These are phyloP conservation scores for Catamblyrhynchus diadema DNA, from an alignment of 2,797 vertebrate genomes.

Conservation along the genomic window DNA sequence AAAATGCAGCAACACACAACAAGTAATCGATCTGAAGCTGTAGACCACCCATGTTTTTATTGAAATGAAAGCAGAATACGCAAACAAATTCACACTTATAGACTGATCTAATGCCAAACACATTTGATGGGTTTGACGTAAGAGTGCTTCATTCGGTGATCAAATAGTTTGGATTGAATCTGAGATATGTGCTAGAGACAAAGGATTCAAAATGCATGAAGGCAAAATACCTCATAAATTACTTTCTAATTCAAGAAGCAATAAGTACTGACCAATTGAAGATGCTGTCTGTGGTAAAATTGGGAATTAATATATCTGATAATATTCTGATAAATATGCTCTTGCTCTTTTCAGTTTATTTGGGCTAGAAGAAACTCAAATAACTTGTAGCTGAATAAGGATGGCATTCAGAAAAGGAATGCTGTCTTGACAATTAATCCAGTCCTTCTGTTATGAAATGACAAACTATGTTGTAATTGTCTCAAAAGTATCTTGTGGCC, in stretches of 20 bases:
- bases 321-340: background rate
- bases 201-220: background rate
- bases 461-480: background rate
- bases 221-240: background rate
- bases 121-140: background rate
- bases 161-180: background rate
- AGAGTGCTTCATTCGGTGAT: background rate
- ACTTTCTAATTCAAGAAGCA: background rate
- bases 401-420: background rate
- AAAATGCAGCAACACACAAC: background rate
- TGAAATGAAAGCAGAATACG: background rate
- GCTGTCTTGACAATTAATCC: background rate
- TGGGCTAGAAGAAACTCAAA: background rate
- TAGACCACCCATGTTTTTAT: background rate
- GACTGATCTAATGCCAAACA: background rate
- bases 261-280: background rate
- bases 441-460: slow-evolving; percentile 7
- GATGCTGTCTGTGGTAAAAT: rapidly evolving
- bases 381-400: background rate
- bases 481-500: background rate
- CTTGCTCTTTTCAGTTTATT: background rate
- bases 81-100: background rate
- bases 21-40: background rate
- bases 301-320: background rate
- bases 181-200: background rate